Evolutionary conservation across 2,797 vertebrate genomes (phyloP).

Genomic region (Oophaga sylvatica): DNA sequence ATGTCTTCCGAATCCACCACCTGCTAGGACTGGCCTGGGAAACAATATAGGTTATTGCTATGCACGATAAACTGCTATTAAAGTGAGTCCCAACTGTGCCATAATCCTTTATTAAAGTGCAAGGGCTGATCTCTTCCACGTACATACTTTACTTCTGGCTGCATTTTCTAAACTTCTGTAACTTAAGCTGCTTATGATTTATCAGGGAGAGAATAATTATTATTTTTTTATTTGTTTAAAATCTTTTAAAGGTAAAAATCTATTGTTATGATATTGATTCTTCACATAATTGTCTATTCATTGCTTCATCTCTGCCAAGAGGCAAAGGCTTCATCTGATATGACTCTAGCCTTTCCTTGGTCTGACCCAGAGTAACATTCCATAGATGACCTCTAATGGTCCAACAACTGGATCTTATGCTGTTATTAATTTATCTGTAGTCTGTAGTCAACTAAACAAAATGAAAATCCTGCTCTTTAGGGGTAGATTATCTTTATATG

Average conservation of each 20-base stretch:
- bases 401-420: no score
- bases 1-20: constrained; percentile 17
- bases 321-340: no score
- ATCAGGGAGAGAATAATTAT: neutral
- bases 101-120: constrained; percentile 27
- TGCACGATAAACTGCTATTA: constrained; percentile 27
- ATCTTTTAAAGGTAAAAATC: neutral
- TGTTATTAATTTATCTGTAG: no score
- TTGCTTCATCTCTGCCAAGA: no score
- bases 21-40: neutral
- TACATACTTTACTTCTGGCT: constrained; percentile 6
- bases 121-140: neutral
- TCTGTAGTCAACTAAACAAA: no score
- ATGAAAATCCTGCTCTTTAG: no score
- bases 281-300: no score
- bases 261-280: neutral
- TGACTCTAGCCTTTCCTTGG: no score
- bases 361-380: no score
- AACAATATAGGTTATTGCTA: constrained; percentile 27
- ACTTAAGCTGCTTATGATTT: neutral
- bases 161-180: neutral
- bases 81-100: constrained; percentile 20
- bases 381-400: no score
- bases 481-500: no score
- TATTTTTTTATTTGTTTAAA: neutral